A percentile compares a stretch with the other conserved stretches of the same genome.
These are phyloP conservation scores for Coleophora deauratella DNA, from an alignment of 2,888 invertebrate species.

Conservation along the genomic window DNA sequence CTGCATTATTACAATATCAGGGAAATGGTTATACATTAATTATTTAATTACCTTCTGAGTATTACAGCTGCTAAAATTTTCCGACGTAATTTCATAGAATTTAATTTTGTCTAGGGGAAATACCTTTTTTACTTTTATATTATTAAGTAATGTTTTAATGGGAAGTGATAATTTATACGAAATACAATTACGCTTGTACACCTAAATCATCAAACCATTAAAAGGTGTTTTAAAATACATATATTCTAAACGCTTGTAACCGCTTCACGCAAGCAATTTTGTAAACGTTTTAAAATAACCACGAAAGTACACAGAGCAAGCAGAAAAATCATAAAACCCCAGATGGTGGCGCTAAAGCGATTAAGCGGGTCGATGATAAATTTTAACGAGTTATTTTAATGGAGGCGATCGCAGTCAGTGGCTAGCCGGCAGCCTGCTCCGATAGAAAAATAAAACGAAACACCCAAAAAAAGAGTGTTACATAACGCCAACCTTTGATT, in stretches of 20 bases:
- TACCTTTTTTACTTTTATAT: slow-evolving; percentile 32
- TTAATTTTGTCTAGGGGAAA: slow-evolving; percentile 43
- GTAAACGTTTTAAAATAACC: slow-evolving; percentile 65
- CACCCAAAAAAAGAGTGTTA: slow-evolving; percentile 59
- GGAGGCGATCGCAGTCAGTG: slow-evolving; percentile 72
- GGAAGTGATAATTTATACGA: slow-evolving; percentile 10
- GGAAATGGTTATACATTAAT: slow-evolving; percentile 68
- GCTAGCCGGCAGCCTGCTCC: slow-evolving; percentile 62
- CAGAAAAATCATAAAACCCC: slow-evolving; percentile 74
- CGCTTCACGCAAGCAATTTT: slow-evolving; percentile 54
- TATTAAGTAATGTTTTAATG: slow-evolving; percentile 31
- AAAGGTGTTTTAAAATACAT: slow-evolving; percentile 13
- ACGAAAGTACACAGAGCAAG: slow-evolving; percentile 66
- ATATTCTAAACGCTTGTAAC: slow-evolving; percentile 39
- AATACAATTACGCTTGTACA: slow-evolving; percentile 4
- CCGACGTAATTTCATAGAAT: slow-evolving; percentile 57
- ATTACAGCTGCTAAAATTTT: slow-evolving; percentile 46
- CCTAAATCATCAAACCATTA: slow-evolving; percentile 1
- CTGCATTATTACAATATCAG: slow-evolving; percentile 70
- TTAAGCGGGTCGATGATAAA: slow-evolving; percentile 74
- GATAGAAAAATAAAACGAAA: slow-evolving; percentile 70
- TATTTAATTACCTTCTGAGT: slow-evolving; percentile 69
- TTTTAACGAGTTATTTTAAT: slow-evolving; percentile 75
- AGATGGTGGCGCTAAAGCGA: slow-evolving; percentile 73
- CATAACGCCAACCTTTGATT: slow-evolving; percentile 45